Evolutionary conservation across 64 coral and sea anemone genomes (phyloP).

Genomic region (Pocillopora verrucosa): DNA sequence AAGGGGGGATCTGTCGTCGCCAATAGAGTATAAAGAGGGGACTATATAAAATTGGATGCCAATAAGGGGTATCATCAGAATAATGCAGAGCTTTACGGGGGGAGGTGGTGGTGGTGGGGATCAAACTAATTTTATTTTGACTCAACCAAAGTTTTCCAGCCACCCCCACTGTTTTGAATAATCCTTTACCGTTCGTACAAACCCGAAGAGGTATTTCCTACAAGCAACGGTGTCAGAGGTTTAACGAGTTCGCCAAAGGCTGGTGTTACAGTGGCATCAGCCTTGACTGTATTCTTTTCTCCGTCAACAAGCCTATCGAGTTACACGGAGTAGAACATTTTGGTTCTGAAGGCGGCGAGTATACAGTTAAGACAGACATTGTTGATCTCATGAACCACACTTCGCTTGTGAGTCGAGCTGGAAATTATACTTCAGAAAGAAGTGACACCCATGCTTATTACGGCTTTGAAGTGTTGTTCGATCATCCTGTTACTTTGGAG

Average conservation of each 20-base stretch:
- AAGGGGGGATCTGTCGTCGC: too few species aligned
- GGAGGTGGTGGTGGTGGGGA: too few species aligned
- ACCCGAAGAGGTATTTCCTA: not conserved
- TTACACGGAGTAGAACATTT: not conserved
- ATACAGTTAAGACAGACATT: not conserved
- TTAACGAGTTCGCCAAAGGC: too few species aligned
- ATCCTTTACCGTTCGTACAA: slow-evolving; percentile 5
- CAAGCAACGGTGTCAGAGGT: not conserved
- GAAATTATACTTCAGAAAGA: not conserved
- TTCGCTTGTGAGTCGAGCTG: not conserved
- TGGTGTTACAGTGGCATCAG: not conserved
- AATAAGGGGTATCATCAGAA: too few species aligned
- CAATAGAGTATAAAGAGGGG: too few species aligned
- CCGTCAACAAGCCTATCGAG: not conserved
- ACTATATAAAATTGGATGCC: too few species aligned
- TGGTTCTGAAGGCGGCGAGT: not conserved
- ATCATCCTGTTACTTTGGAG: not conserved
- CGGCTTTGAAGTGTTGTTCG: not conserved
- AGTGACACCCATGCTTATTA: not conserved
- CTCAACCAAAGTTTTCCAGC: too few species aligned
- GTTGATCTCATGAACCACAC: not conserved
- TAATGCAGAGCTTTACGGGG: too few species aligned
- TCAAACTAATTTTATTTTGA: too few species aligned
- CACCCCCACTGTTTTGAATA: too few species aligned
- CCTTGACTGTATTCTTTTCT: not conserved